Conservation (phyloP, 2,113 vertebrate genomes). For the Stercorarius parasiticus region DNA sequence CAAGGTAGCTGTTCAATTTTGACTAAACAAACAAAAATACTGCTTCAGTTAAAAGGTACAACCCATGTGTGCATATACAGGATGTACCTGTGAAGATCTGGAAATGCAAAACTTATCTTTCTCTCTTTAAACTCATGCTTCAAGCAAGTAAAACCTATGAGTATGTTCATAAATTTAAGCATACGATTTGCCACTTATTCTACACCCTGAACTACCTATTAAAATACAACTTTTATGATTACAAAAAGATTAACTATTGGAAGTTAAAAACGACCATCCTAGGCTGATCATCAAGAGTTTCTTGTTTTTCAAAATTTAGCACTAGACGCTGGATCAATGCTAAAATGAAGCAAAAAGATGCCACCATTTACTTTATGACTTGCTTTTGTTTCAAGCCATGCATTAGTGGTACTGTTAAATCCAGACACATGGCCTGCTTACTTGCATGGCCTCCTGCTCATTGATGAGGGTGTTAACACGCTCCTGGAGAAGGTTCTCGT, state of each 20-base stretch:
- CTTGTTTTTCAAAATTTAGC: not conserved
- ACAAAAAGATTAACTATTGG: not conserved
- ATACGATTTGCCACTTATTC: not conserved
- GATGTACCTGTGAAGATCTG: not conserved
- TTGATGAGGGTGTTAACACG: slow-evolving; percentile 65
- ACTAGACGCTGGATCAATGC: not conserved
- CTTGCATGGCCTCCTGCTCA: slow-evolving; percentile 74
- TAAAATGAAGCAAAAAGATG: not conserved
- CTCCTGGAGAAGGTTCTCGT: slow-evolving; percentile 81
- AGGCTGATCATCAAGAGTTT: not conserved
- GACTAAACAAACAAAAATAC: slow-evolving; percentile 2
- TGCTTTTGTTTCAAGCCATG: not conserved
- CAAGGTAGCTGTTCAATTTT: slow-evolving; percentile 75
- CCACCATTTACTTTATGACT: not conserved
- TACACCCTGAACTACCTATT: not conserved
- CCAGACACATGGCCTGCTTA: not conserved
- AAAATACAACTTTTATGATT: not conserved
- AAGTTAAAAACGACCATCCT: not conserved
- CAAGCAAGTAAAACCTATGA: not conserved
- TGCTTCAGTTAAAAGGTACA: not conserved
- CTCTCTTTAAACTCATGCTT: not conserved
- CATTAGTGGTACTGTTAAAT: not conserved
- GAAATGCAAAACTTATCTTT: not conserved
- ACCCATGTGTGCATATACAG: not conserved
- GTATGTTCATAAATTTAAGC: not conserved